Base-by-base conservation (phyloP, 2,888 invertebrate genomes). In the Ornithoptera priamus region DNA sequence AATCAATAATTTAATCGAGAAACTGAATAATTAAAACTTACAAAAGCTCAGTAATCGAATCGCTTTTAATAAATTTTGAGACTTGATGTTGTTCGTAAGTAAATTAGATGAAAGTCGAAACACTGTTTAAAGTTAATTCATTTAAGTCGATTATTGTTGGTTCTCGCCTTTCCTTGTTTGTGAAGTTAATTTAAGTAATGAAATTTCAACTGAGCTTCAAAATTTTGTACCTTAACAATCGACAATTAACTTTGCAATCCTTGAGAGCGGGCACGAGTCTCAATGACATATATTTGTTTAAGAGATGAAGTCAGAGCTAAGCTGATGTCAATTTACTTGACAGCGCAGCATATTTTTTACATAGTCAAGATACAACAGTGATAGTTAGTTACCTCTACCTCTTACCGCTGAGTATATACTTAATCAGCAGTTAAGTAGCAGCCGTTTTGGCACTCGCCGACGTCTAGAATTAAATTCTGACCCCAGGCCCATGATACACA, bases 51-150 rank as follows among this genome's bases (percentile, higher is more conserved):
- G 50, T 66, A 66, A 66, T 59, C 60, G 30, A 60, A 66, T 50
- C 24, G 59, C 60, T 46, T 60, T 59, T 60, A 46, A 50, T 50
- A 30, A 66, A 66, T 46, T 60, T 36, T 46, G 15, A 24, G 59
- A 66, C 59, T 66, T 60, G n/a, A 17, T 46, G 50, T 66, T 50
- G 59, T 59, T 66, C 30, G 30, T 24, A 60, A 66, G 30, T 60
- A 50, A 66, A 66, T 66, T 66, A 66, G 46, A 60, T 20, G 59
- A 24, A 66, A 59, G 60, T 60, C 46, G 66, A 60, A 60, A 60
- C 42, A 66, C 60, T 60, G 66, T 50, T 66, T 30, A 66, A 66
- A 59, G 60, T 66, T 66, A 60, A 66, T 30, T n/a, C n/a, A 65
- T 46, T 66, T 50, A 66, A 46, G 59, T 59, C 50, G 59, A 59